Evolutionary conservation across 2,113 vertebrate species (phyloP), one percentile per base, ranked within the genome.

Genomic region (Hirundichthys speculiger): DNA sequence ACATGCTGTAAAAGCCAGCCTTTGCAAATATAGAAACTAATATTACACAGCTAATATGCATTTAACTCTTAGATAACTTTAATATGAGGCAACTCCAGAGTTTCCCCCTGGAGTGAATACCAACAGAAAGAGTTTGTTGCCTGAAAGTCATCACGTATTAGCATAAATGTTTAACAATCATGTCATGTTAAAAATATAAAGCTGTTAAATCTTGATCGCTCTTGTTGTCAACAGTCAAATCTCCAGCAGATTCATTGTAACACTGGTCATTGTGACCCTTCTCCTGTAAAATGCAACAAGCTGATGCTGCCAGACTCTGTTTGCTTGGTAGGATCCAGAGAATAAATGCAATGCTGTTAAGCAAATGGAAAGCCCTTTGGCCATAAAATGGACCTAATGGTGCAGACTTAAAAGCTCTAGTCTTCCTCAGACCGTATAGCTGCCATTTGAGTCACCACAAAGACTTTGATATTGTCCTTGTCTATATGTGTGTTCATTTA

Each of bases 391-490:
- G 3, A 64, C 41, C 42, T 83, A 84, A 86, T 84, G 76, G 45
- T 72, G 67, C 20, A 3, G 14, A 66, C n/a, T 13, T 85, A 83
- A 85, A 83, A 82, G 82, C 82, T 80, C 64, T 73, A 25, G 18
- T 59, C 24, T 22, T 40, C 48, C 49, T 53, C 51, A 54, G 54
- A n/a, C 18, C 1, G 10, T 53, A 66, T 55, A 13, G 73, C 60
- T 72, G 58, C 40, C 43, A 19, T 65, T 59, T 22, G 11, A 54
- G 24, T 61, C 49, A 12, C 46, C 48, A 70, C 49, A 57, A 45
- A 49, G 54, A 55, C 16, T n/a, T 13, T 55, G 38, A 65, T 18
- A 24, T 40, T 5, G 38, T 39, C 14, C 49, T 5, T n/a, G 4
- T 63, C 9, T 52, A 1, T 42, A 9, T 54, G 24, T 38, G 53